A percentile compares a stretch with the other conserved stretches of the same genome.
These are phyloP conservation scores for Coluber constrictor DNA, from an alignment of 2,797 vertebrate species.

Conservation along the genomic window DNA sequence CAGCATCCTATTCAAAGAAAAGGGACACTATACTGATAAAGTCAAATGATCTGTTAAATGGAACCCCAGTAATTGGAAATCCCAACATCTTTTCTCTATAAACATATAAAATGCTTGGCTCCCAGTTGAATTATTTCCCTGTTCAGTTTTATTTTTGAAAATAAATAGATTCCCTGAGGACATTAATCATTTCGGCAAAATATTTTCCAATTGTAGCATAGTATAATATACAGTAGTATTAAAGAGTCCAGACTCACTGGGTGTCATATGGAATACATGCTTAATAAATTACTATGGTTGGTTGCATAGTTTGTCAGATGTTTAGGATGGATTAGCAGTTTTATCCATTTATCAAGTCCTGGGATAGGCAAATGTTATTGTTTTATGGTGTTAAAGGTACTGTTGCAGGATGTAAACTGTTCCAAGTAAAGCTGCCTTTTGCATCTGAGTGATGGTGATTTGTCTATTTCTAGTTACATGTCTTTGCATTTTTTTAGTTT, in stretches of 20 bases:
- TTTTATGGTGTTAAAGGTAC: background rate
- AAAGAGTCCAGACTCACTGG: background rate
- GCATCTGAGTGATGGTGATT: background rate
- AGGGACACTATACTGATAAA: background rate
- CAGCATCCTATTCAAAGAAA: background rate
- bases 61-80: background rate
- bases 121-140: background rate
- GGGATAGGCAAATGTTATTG: background rate
- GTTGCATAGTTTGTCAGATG: background rate
- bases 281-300: background rate
- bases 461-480: background rate
- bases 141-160: background rate
- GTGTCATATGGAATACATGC: background rate
- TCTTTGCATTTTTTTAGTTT: background rate
- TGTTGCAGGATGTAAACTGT: background rate
- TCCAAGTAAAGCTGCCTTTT: background rate
- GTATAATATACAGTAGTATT: background rate
- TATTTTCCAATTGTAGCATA: background rate
- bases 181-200: background rate
- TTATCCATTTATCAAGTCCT: background rate
- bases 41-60: background rate
- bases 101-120: background rate
- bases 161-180: background rate
- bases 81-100: background rate
- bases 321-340: background rate